phyloP scores from a whole-genome alignment of 2,888 invertebrate genomes.

The Yponomeuta plumbellus region DNA sequence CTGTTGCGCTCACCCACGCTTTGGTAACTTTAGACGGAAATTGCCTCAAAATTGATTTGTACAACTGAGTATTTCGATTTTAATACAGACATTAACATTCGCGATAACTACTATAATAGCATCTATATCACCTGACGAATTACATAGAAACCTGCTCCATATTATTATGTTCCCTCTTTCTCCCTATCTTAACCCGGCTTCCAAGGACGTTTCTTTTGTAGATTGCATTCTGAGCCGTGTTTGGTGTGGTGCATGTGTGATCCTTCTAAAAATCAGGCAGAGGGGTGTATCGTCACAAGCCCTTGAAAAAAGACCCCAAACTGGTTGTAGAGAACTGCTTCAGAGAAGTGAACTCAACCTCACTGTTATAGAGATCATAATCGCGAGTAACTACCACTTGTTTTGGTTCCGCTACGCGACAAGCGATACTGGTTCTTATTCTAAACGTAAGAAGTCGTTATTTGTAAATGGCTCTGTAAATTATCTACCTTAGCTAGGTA shows the following conservation, averaged over 20 bases:
- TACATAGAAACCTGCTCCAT: not conserved
- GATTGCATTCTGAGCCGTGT: not conserved
- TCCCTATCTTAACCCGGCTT: not conserved
- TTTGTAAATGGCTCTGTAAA: constrained; percentile 3
- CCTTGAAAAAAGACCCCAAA: constrained; percentile 31
- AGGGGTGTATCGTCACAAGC: constrained; percentile 33
- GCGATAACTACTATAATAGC: not conserved
- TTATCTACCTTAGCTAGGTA: constrained; percentile 49
- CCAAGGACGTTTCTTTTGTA: constrained; percentile 4
- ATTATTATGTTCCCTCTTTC: not conserved
- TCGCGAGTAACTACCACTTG: constrained; percentile 34
- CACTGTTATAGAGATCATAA: constrained; percentile 43
- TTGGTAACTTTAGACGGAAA: not conserved
- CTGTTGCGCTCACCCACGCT: not conserved
- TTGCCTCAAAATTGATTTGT: not conserved
- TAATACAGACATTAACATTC: not conserved
- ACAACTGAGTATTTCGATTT: not conserved
- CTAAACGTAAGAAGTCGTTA: not conserved
- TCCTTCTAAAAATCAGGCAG: constrained; percentile 57
- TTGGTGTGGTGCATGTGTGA: constrained; percentile 20
- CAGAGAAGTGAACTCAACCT: constrained; percentile 24
- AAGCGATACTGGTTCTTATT: constrained; percentile 58
- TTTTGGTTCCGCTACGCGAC: constrained; percentile 37
- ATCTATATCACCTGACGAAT: not conserved
- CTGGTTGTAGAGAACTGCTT: constrained; percentile 11